phyloP scores from a whole-genome alignment of 2,888 invertebrate genomes.

The Eulithis prunata region DNA sequence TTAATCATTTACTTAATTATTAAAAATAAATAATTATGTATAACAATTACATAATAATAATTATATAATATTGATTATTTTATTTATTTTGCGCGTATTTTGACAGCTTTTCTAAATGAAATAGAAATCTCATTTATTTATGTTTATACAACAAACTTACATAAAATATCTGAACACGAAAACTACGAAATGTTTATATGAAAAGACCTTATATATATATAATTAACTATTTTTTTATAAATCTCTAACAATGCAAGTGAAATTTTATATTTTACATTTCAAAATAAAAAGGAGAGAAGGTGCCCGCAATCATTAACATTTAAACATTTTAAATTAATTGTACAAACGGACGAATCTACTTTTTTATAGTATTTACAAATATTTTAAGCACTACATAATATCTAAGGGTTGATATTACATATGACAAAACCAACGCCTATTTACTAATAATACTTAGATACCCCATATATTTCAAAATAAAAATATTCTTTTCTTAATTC shows the following conservation, averaged over 20 bases:
- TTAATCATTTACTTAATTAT: slow-evolving; percentile 28
- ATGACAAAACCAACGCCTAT: slow-evolving; percentile 44
- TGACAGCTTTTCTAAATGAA: too few relatives aligned
- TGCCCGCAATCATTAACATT: slow-evolving; percentile 37
- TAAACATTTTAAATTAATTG: slow-evolving; percentile 37
- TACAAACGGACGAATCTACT: slow-evolving; percentile 56
- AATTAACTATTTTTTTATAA: slow-evolving; percentile 47
- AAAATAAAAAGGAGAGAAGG: slow-evolving; percentile 29
- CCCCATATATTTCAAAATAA: slow-evolving; percentile 34
- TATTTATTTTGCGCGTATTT: too few relatives aligned
- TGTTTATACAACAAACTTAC: too few relatives aligned
- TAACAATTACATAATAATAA: too few relatives aligned
- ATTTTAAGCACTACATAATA: slow-evolving; percentile 65
- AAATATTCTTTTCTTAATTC: slow-evolving; percentile 28
- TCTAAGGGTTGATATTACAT: slow-evolving; percentile 47
- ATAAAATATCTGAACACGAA: too few relatives aligned
- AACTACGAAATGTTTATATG: slow-evolving; percentile 31
- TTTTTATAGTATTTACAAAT: slow-evolving; percentile 75
- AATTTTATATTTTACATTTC: slow-evolving; percentile 38
- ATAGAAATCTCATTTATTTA: too few relatives aligned
- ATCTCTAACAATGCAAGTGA: slow-evolving; percentile 51
- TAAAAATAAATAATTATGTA: background rate
- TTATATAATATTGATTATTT: too few relatives aligned
- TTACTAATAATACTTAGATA: slow-evolving; percentile 30
- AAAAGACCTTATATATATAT: slow-evolving; percentile 39